Evolutionary conservation across 2,797 vertebrate species (phyloP), one percentile per base, ranked within the genome.

Genomic region (Carcharodon carcharias): DNA sequence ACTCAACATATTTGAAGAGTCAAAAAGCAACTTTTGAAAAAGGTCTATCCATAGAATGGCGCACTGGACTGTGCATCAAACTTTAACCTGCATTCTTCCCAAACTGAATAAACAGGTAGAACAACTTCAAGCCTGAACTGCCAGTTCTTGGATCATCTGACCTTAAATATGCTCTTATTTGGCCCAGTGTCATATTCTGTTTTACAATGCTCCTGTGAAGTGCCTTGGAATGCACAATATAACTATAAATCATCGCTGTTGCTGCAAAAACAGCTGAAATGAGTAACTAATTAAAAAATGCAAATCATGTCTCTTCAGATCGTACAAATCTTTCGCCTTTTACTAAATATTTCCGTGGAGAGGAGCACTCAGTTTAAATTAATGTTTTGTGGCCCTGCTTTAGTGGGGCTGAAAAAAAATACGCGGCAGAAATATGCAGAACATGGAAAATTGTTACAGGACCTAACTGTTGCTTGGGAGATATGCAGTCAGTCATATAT

Each of bases 71-170:
- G 12, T 71, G 9, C 67, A 18, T 28, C 31, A 18, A 54, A 7
- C 28, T 67, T 73, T 45, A 31, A 21, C 18, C 69, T 35, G 45
- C 28, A 71, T 54, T 73, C 12, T 54, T 56, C 69, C n/a, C 67
- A 21, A 56, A 73, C 69, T 73, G 67, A 95, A 95, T 35, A 77
- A 95, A 95, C 94, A 71, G 67, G 94, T 50, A 73, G 50, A 45
- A 11, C 94, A 28, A 35, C 50, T 95, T 95, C 69, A 95, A 26
- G 1, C 11, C 45, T 73, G 45, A 77, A 77, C 9, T n/a, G 9
- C 71, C 71, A 77, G 71, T 9, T n/a, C 35, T 77, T 67, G 16
- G 71, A 35, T 77, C 7, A 77, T 77, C 71, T 77, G 71, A 77
- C 28, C 31, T 77, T 50, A 50, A n/a, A 35, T 35, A 35, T 77